Percentiles rank a stretch among this genome's conserved stretches.
phyloP scores from a whole-genome alignment of 1,140 invertebrate genomes.

The Heliconius congener region DNA sequence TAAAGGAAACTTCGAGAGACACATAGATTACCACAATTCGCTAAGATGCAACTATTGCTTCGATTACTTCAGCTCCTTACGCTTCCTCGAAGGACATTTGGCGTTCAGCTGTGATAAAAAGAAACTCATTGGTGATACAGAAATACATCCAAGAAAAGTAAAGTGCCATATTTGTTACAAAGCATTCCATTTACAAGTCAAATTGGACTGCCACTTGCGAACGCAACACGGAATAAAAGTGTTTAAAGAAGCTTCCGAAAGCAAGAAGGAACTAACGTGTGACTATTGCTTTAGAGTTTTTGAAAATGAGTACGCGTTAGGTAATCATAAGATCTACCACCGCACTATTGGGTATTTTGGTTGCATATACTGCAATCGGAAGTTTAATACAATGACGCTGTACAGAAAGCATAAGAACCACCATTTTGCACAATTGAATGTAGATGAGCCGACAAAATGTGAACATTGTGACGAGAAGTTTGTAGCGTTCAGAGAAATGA shows the following conservation, averaged over 20 bases:
- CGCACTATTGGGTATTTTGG: conserved; percentile 69
- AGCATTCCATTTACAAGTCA: conserved; percentile 77
- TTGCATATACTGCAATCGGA: conserved; percentile 74
- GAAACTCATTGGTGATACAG: conserved; percentile 71
- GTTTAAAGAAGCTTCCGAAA: conserved; percentile 52
- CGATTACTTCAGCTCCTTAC: conserved; percentile 71
- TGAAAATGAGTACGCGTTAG: conserved; percentile 69
- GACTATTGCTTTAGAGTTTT: conserved; percentile 79
- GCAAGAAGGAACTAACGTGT: conserved; percentile 64
- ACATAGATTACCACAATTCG: conserved; percentile 77
- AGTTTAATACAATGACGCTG: conserved; percentile 65
- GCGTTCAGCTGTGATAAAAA: conserved; percentile 74
- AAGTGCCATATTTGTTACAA: conserved; percentile 78
- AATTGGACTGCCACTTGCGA: conserved; percentile 76
- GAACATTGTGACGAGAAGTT: conserved; percentile 78
- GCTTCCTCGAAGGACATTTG: conserved; percentile 74
- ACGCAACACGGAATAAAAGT: conserved; percentile 67
- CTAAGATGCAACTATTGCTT: conserved; percentile 80
- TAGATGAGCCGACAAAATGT: conserved; percentile 74
- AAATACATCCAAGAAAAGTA: conserved; percentile 69
- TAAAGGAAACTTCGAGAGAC: conserved; percentile 73
- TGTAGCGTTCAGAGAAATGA: conserved; percentile 71
- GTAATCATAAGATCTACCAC: conserved; percentile 72
- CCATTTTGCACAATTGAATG: conserved; percentile 66
- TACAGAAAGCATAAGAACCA: conserved; percentile 76